A percentile compares a stretch with the other conserved stretches of the same genome.
phyloP scores from a whole-genome alignment of 2,888 invertebrate genomes.

The Acronicta leporina region DNA sequence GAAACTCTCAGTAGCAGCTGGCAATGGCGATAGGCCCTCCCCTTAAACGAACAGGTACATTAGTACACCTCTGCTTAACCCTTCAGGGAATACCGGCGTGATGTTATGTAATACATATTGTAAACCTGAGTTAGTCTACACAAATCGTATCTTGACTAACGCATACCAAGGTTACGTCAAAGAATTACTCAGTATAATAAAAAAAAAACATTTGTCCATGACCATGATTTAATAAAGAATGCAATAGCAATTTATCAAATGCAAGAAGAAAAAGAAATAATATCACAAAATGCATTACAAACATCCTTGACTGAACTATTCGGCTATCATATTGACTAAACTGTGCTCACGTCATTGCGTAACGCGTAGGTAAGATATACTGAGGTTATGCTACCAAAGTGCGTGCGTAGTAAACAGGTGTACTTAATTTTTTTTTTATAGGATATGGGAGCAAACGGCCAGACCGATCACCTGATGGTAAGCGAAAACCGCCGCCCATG shows the following conservation, averaged over 20 bases:
- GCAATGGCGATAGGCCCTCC: too few species aligned
- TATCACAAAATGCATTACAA: conserved; percentile 46
- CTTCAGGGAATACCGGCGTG: neutral
- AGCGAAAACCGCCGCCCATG: too few species aligned
- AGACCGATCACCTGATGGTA: too few species aligned
- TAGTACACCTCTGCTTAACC: neutral
- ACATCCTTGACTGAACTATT: conserved; percentile 56
- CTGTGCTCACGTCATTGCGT: conserved; percentile 56
- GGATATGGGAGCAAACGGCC: too few species aligned
- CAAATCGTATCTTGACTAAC: neutral
- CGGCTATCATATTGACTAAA: conserved; percentile 47
- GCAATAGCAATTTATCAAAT: conserved; percentile 5
- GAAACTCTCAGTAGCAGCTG: too few species aligned
- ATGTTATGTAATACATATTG: neutral
- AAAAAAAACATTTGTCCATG: conserved; percentile 8
- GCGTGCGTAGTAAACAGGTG: neutral
- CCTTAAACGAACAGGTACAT: too few species aligned
- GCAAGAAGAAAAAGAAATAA: neutral
- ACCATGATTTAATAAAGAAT: conserved; percentile 23
- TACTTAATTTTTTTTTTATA: too few species aligned
- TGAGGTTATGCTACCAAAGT: conserved; percentile 30
- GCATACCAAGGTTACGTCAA: conserved; percentile 2
- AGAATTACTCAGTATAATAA: neutral
- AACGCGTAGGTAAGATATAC: conserved; percentile 38
- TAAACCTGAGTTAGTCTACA: neutral